These are phyloP conservation scores for Dendrolimus houi DNA, from an alignment of 2,888 invertebrate genomes.

Conservation along the genomic window DNA sequence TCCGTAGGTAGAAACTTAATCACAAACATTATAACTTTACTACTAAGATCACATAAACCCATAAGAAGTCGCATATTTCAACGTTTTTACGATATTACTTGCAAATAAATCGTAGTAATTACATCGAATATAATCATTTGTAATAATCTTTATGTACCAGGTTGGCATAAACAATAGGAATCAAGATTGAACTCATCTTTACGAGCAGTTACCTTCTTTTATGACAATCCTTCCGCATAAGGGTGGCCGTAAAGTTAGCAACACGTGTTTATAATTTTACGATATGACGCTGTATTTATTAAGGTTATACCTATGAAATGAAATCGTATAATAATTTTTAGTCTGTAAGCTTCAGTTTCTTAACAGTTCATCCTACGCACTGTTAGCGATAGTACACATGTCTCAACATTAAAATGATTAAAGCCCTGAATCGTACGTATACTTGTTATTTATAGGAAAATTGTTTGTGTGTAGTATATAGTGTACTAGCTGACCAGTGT, in stretches of 20 bases:
- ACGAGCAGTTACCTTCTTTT: conserved; percentile 18
- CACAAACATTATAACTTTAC: too few species aligned
- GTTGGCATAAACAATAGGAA: conserved; percentile 12
- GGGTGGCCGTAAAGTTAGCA: conserved; percentile 29
- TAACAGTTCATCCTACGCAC: too few species aligned
- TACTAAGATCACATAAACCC: not conserved
- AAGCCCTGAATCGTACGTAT: too few species aligned
- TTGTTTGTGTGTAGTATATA: too few species aligned
- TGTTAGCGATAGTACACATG: too few species aligned
- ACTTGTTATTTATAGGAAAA: too few species aligned
- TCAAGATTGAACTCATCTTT: conserved; percentile 18
- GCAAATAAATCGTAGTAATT: not conserved
- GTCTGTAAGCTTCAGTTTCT: too few species aligned
- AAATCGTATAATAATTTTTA: too few species aligned
- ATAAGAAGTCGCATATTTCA: not conserved
- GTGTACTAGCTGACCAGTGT: too few species aligned
- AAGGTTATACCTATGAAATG: not conserved
- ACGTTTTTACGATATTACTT: not conserved
- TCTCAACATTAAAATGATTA: too few species aligned
- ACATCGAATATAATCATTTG: not conserved
- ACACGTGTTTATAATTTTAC: conserved; percentile 34
- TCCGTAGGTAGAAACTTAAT: too few species aligned
- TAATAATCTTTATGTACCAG: conserved; percentile 2
- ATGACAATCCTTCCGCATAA: conserved; percentile 25
- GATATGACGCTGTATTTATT: conserved; percentile 3